These are phyloP conservation scores for Dasyurus viverrinus DNA, from an alignment of 2,113 vertebrate species.

Conservation along the genomic window DNA sequence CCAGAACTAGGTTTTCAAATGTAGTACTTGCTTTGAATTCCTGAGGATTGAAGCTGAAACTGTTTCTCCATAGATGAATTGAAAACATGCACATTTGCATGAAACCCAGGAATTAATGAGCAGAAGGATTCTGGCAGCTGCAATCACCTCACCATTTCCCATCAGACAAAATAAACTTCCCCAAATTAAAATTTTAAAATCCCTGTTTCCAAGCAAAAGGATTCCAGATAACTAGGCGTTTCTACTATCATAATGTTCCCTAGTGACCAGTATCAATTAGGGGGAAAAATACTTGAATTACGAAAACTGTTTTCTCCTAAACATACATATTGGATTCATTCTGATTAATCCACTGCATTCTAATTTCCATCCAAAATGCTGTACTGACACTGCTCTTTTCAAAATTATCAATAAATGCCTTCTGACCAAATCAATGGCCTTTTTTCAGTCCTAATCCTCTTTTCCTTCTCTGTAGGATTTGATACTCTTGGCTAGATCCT, in stretches of 20 bases:
- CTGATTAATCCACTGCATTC: background rate
- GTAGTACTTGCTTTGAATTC: background rate
- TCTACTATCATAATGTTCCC: background rate
- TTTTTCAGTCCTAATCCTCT: background rate
- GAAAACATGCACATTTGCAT: conserved; percentile 6
- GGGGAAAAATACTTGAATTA: background rate
- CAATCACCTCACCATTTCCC: background rate
- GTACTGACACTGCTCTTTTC: background rate
- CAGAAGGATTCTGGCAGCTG: background rate
- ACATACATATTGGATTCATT: background rate
- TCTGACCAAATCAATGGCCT: background rate
- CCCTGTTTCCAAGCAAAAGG: background rate
- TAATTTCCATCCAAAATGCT: background rate
- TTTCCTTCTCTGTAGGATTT: background rate
- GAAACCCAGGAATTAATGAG: conserved; percentile 3
- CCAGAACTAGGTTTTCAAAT: conserved; percentile 46
- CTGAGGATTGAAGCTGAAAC: background rate
- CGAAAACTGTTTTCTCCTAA: background rate
- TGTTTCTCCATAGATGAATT: background rate
- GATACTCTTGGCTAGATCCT: background rate
- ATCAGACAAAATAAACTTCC: background rate
- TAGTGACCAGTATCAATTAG: background rate
- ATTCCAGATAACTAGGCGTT: background rate
- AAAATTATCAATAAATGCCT: background rate
- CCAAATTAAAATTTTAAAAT: background rate